Percentiles rank a stretch among this genome's conserved stretches.
These are phyloP conservation scores for Atethmia centrago DNA, from an alignment of 2,888 invertebrate genomes.

Conservation along the genomic window DNA sequence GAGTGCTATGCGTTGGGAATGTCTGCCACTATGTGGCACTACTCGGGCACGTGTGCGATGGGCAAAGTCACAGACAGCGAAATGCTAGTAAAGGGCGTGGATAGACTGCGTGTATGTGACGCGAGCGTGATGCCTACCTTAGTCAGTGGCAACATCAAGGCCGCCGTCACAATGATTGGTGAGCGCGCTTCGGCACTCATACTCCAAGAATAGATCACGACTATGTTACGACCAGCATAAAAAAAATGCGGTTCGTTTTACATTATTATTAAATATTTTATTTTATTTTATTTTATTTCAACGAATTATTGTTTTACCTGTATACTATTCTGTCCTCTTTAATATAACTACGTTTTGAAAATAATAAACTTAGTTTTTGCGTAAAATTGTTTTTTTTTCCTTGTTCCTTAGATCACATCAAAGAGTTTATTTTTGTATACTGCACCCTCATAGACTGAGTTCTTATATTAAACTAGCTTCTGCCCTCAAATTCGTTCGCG, in stretches of 20 bases:
- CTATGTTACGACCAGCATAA: neutral
- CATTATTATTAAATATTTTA: neutral
- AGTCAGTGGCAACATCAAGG: constrained; percentile 47
- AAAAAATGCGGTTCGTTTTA: neutral
- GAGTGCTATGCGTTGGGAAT: constrained; percentile 60
- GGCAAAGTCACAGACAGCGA: constrained; percentile 61
- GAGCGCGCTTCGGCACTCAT: constrained; percentile 8
- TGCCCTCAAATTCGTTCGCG: too few relatives aligned
- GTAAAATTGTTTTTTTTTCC: neutral
- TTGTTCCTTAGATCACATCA: neutral
- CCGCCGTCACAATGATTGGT: constrained; percentile 38
- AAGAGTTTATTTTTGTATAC: neutral
- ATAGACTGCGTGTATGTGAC: constrained; percentile 40
- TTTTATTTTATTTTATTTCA: neutral
- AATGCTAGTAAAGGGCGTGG: constrained; percentile 51
- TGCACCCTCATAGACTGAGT: too few relatives aligned
- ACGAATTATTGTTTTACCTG: neutral
- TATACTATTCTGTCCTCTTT: neutral
- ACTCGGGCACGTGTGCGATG: constrained; percentile 61
- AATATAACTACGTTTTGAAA: neutral
- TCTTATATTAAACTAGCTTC: neutral
- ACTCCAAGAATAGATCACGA: neutral
- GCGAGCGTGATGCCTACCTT: constrained; percentile 44
- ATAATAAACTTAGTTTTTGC: neutral
- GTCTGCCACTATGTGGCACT: constrained; percentile 67